Conservation (phyloP, 2,797 vertebrate genomes). For the Potorous gilbertii region DNA sequence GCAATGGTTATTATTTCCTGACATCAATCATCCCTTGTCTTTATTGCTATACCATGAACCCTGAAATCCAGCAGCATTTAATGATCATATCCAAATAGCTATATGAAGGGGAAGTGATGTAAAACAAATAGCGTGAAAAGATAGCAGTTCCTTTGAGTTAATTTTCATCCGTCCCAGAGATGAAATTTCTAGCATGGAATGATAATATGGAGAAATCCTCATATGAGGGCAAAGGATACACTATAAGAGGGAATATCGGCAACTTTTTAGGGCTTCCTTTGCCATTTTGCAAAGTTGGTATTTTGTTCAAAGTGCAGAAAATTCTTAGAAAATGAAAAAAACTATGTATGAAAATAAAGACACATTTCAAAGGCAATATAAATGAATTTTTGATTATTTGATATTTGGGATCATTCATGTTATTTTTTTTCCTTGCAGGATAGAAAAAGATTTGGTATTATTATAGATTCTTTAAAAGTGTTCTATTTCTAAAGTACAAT, state of each 20-base stretch:
- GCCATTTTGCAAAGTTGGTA: background rate
- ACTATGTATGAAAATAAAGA: background rate
- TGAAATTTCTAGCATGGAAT: background rate
- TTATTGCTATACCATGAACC: background rate
- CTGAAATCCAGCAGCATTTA: background rate
- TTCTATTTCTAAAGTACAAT: conserved; percentile 21
- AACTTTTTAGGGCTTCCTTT: rapidly evolving
- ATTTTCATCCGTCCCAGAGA: background rate
- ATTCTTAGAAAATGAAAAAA: background rate
- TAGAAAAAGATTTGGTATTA: background rate
- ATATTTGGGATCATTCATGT: background rate
- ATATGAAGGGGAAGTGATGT: too few relatives aligned
- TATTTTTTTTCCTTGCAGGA: background rate
- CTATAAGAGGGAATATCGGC: background rate
- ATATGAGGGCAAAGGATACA: background rate
- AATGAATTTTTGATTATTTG: background rate
- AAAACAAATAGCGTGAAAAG: background rate
- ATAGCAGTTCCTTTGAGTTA: too few relatives aligned
- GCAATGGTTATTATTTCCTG: background rate
- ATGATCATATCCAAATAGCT: background rate
- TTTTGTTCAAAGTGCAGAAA: background rate
- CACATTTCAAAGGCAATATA: rapidly evolving
- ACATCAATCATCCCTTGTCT: background rate
- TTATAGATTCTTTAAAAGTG: background rate
- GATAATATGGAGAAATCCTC: too few relatives aligned